Base-by-base conservation (phyloP, 2,888 invertebrate genomes). In the Volucella inanis region DNA sequence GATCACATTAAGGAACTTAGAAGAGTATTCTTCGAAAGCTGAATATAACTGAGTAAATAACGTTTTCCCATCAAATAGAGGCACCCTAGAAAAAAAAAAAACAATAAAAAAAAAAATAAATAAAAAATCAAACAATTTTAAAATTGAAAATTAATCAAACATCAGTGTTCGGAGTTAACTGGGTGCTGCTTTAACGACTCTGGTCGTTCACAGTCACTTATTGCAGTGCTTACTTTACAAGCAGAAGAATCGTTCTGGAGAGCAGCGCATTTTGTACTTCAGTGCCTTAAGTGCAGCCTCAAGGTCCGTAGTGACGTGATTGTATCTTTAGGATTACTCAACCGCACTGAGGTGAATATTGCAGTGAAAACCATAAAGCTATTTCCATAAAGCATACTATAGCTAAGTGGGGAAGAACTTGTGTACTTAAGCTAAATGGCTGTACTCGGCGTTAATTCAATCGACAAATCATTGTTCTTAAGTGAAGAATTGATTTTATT, bases 81-180 rank as follows among this genome's bases (percentile, higher is more conserved):
- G 6, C 45, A 62, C n/a, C 39, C 15, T 31, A 31, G 31, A 6
- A 6, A 31, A n/a, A n/a, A n/a, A n/a, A n/a, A 31, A 6, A 31
- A 31, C 31, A 31, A 31, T 31, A 39, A 15, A 59, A 50, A 43
- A 67, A 59, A 71, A 65, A 39, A 52, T n/a, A 70, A 70, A n/a
- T 55, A 50, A 39, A 31, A 31, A 31, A 6, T 31, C 67, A 8
- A 77, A 39, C 65, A 45, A 68, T 43, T 15, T 61, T 68, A 61
- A 77, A 82, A 67, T 77, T 77, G 45, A 77, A 31, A 78, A 72
- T 72, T 39, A 82, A 82, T 77, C 55, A 72, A 78, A 67, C 61
- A 71, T 77, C 64, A 68, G 52, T 62, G 10, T 62, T 67, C 11
- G 8, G 55, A 62, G 54, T 78, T 72, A 67, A 78, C 72, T 72